Base-by-base conservation (phyloP, 2,113 vertebrate species). In the Ginglymostoma cirratum region DNA sequence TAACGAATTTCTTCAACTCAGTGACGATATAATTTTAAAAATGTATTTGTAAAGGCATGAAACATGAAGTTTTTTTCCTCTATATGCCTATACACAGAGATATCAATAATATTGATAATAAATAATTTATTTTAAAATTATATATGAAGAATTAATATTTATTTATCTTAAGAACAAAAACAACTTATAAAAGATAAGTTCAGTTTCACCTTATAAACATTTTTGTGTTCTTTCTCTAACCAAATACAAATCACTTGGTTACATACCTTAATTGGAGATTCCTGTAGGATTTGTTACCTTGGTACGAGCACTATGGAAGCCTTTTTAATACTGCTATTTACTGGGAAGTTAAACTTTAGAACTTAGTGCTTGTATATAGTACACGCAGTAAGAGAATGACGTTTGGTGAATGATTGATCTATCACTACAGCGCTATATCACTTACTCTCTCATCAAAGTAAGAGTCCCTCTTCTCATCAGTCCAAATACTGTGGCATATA, bases 391-490 rank as follows among this genome's bases (percentile, higher is more conserved):
- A 94, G 92, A n/a, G 19, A 66, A 48, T 95, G 93, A 95, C 93
- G 67, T 72, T 95, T 69, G 93, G 66, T 30, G 89, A 94, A 95
- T 69, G 93, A 95, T 67, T 95, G 67, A 95, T 42, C 23, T 95
- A 38, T 95, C 66, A 95, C 7, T 70, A 17, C 67, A 95, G n/a
- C 42, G 45, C 67, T 45, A 48, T 95, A 95, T 95, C 93, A 69
- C 42, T 95, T 95, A 95, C 93, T 95, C 67, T 42, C 67, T 69
- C 23, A 95, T 42, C 93, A 95, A 69, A 95, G 38, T 95, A 95
- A 95, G 66, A 95, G 93, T 95, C 93, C 12, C 67, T 70, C 66
- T 42, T 45, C 42, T 45, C 45, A 72, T 48, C 67, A 66, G 30
- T 61, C 30, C 5, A n/a, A 15, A 90, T n/a, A 65, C 4, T 19